Base-by-base conservation (phyloP, 1,140 invertebrate species). In the Ephestia elutella region DNA sequence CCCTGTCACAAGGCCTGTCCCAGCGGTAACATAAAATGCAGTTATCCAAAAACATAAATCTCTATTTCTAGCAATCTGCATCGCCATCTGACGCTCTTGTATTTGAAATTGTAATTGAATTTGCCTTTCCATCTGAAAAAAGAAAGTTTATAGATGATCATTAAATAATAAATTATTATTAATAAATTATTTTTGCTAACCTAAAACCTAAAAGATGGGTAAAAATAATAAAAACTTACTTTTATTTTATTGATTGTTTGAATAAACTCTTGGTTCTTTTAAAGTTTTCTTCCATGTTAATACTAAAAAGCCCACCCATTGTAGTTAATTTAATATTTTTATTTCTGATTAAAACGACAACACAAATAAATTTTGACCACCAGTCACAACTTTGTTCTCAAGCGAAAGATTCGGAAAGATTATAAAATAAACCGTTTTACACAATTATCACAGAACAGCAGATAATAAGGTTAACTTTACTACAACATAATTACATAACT, bases 31-130 rank as follows among this genome's bases (percentile, higher is more conserved):
- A 80, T 93, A 94, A 87, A 95, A 95, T 13, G 92, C 80, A 28
- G 91, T 90, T 68, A 92, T 88, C 94, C 94, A 95, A 64, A 92
- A 90, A 70, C 94, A 93, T 15, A 94, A 76, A 75, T 96, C 94
- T 60, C 94, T 83, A 56, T 91, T 90, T 73, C 91, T 90, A 5
- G 94, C 94, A 44, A 95, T 90, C 80, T 93, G 90, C 81, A 93
- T 82, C 0, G 95, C 94, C 77, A 92, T 90, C 80, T 93, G 90
- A 59, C 93, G 83, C 80, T 95, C 93, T 68, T 94, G 90, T 88
- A 95, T 92, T 78, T 94, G 93, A 86, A 94, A 94, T 76, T 94
- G 93, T 90, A 95, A 91, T 73, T 95, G 94, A 66, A 96, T 92
- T 86, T 95, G 94, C 54, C 78, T 74, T 57, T 87, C 82, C 72